These are phyloP conservation scores for Sebastes hubbsi DNA, from an alignment of 2,797 vertebrate genomes.

Conservation along the genomic window DNA sequence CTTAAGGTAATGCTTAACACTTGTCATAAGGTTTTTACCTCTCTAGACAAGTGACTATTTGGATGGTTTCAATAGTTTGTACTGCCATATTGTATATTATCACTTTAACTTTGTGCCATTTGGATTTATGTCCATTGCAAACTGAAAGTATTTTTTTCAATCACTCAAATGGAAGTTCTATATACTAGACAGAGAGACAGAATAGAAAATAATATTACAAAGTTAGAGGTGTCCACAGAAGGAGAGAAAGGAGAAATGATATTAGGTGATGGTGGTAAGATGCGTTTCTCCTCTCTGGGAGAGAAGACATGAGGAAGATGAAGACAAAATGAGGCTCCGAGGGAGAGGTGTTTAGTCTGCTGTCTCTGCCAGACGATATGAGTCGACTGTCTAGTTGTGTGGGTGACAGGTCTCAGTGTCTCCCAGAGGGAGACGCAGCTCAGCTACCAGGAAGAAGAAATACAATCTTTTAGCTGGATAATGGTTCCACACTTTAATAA, in stretches of 20 bases:
- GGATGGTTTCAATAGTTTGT: neutral
- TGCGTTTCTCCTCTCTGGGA: neutral
- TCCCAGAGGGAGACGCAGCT: constrained; percentile 14
- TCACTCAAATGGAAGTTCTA: too few species aligned
- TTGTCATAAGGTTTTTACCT: neutral
- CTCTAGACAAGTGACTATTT: neutral
- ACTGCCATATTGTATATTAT: neutral
- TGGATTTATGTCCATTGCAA: neutral
- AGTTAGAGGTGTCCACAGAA: neutral
- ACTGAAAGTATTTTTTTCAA: neutral
- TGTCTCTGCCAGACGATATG: neutral
- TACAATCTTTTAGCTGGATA: neutral
- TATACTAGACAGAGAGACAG: too few species aligned
- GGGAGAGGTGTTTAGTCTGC: neutral
- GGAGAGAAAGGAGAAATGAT: neutral
- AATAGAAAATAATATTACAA: neutral
- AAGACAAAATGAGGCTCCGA: constrained; percentile 13
- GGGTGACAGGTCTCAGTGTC: constrained; percentile 28
- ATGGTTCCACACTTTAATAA: constrained; percentile 21
- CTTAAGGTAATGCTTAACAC: neutral
- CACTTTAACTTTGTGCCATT: neutral
- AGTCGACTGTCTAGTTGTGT: neutral
- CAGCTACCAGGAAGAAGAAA: constrained; percentile 31
- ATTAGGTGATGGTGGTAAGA: neutral
- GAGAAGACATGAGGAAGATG: neutral